A percentile compares a stretch with the other conserved stretches of the same genome.
Evolutionary conservation across 2,113 vertebrate species (phyloP).

Genomic region (Chauna torquata): DNA sequence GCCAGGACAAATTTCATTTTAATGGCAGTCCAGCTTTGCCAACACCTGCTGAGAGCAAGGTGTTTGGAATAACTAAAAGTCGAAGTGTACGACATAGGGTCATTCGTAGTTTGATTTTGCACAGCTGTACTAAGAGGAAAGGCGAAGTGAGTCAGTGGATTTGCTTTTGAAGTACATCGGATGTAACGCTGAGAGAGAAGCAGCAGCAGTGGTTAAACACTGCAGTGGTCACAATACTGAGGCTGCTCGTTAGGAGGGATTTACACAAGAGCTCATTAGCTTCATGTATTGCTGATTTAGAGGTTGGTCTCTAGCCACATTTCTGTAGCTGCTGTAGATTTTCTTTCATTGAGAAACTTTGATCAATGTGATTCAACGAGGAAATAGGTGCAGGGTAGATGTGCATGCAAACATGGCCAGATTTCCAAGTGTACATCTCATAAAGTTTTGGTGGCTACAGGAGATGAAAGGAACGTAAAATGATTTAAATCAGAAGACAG

Average conservation of each 20-base stretch:
- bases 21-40: background rate
- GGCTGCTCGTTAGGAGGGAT: background rate
- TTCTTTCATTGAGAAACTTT: background rate
- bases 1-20: background rate
- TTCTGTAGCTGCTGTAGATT: background rate
- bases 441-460: background rate
- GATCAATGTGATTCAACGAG: background rate
- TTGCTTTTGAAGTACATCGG: background rate
- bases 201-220: background rate
- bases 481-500: background rate
- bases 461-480: background rate
- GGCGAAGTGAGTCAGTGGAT: background rate
- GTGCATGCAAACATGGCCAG: too few relatives aligned
- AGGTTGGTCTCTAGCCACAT: background rate
- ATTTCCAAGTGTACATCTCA: background rate
- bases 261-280: background rate
- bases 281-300: background rate
- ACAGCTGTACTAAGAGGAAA: background rate
- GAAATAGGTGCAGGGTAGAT: background rate
- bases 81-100: fast-evolving
- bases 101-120: background rate
- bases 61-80: background rate
- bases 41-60: background rate
- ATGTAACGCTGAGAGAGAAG: background rate
- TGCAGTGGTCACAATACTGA: background rate